Evolutionary conservation across 2,113 vertebrate species (phyloP).

Genomic region (Gadus macrocephalus): DNA sequence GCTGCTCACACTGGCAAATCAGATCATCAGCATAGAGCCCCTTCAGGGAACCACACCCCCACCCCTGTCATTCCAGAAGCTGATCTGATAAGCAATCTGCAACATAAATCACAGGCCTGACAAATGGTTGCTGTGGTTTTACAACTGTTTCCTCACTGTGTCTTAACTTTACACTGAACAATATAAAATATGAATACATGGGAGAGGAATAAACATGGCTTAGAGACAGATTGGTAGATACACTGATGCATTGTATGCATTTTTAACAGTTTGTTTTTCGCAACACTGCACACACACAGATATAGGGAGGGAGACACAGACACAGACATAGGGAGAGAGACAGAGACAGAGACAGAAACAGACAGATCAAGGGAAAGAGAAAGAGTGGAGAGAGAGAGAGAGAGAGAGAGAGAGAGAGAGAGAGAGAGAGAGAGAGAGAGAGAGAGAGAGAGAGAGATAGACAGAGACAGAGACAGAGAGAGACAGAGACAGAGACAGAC

Average conservation of each 20-base stretch:
- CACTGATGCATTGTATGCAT: too few relatives aligned
- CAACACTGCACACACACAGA: constrained; percentile 5
- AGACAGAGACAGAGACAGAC: background rate
- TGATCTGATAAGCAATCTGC: constrained; percentile 51
- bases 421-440: background rate
- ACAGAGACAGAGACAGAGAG: background rate
- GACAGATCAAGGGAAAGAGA: background rate
- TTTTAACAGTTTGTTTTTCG: background rate
- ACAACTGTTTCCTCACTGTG: too few relatives aligned
- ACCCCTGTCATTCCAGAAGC: constrained; percentile 23
- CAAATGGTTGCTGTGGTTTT: too few relatives aligned
- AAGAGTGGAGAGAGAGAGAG: background rate
- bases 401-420: background rate
- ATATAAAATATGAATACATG: too few relatives aligned
- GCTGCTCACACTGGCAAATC: constrained; percentile 30
- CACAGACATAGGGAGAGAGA: background rate
- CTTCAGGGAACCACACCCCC: constrained; percentile 43
- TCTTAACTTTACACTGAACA: too few relatives aligned
- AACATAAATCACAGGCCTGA: too few relatives aligned
- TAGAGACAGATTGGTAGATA: too few relatives aligned
- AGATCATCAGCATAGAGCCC: constrained; percentile 13
- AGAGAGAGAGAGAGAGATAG: background rate
- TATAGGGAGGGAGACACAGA: background rate
- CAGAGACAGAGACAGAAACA: background rate
- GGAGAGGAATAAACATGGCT: too few relatives aligned